A percentile compares a stretch with the other conserved stretches of the same genome.
These are phyloP conservation scores for Cathartes aura DNA, from an alignment of 2,113 vertebrate genomes.

Conservation along the genomic window DNA sequence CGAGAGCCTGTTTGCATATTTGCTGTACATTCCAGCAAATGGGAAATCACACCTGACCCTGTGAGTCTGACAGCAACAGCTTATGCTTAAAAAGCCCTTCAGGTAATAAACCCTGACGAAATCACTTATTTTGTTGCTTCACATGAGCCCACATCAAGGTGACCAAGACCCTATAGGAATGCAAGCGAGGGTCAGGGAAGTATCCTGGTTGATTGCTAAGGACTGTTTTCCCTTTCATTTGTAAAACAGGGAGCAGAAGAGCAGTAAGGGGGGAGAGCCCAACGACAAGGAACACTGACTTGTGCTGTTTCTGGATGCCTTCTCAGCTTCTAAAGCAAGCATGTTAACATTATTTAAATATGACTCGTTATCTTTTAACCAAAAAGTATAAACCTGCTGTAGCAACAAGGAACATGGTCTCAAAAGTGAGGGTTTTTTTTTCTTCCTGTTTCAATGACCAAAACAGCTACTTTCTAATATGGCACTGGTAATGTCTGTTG, in stretches of 20 bases:
- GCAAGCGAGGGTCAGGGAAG: neutral
- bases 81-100: neutral
- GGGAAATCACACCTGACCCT: slow-evolving; percentile 7
- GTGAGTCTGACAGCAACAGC: neutral
- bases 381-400: neutral
- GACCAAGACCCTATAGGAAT: neutral
- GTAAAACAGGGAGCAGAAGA: neutral
- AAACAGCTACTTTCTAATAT: neutral
- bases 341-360: neutral
- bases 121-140: neutral
- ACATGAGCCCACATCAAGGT: neutral
- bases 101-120: neutral
- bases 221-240: neutral
- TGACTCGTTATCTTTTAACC: neutral
- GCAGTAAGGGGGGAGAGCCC: neutral
- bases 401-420: neutral
- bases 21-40: slow-evolving; percentile 12
- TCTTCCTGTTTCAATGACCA: neutral
- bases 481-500: neutral
- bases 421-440: neutral
- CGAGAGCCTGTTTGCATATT: neutral
- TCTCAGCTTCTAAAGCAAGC: neutral
- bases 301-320: neutral
- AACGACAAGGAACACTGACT: neutral
- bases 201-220: neutral